Evolutionary conservation across 1,140 invertebrate species (phyloP).

Genomic region (Drosophila asahinai): DNA sequence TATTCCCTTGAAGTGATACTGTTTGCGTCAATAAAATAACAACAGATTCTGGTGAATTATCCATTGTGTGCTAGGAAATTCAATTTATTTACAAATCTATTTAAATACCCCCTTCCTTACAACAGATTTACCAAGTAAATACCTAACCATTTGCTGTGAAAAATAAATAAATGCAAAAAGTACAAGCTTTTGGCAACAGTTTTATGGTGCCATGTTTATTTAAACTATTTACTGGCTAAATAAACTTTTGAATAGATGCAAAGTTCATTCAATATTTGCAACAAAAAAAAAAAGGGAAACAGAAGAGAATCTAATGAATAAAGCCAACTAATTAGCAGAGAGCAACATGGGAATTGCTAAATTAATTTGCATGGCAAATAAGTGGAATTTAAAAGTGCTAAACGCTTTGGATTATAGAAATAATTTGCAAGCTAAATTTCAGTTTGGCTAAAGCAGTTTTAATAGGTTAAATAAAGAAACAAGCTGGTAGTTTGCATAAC

Average conservation of each 20-base stretch:
- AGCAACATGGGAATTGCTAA: background rate
- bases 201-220: background rate
- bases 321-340: conserved; percentile 17
- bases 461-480: no score
- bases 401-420: background rate
- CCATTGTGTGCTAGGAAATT: background rate
- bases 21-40: background rate
- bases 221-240: conserved; percentile 2
- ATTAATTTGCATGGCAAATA: conserved; percentile 21
- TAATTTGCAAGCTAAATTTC: background rate
- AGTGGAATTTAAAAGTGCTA: conserved; percentile 3
- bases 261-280: conserved; percentile 5
- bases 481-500: no score
- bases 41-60: background rate
- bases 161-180: background rate
- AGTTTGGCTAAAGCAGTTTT: background rate
- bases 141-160: background rate
- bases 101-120: background rate
- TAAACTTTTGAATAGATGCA: background rate
- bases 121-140: background rate
- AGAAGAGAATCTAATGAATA: conserved; percentile 1
- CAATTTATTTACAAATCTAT: conserved; percentile 1
- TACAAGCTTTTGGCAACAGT: conserved; percentile 4
- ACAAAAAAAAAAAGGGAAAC: no score
- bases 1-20: background rate